These are phyloP conservation scores for Glyptemys insculpta DNA, from an alignment of 2,797 vertebrate species.

Conservation along the genomic window DNA sequence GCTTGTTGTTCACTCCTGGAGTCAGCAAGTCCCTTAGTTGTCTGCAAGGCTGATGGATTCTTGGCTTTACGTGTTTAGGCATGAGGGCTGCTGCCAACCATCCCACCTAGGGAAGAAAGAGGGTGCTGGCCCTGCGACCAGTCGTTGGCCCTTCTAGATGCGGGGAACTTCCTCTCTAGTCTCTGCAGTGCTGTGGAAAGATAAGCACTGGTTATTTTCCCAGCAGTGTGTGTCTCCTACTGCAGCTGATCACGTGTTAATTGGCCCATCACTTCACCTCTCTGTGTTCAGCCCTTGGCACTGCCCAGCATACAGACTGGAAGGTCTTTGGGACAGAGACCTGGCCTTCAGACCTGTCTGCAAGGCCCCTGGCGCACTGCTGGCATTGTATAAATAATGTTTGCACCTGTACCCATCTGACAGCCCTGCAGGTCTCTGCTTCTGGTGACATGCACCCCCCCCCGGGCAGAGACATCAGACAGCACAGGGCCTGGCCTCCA, in stretches of 20 bases:
- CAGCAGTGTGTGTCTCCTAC: background rate
- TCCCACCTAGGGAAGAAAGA: background rate
- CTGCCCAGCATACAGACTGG: background rate
- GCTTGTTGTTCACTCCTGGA: background rate
- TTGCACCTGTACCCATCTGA: background rate
- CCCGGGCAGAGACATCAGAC: background rate
- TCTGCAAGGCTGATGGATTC: background rate
- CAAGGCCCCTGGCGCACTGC: rapidly evolving
- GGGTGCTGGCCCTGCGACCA: background rate
- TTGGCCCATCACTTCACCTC: background rate
- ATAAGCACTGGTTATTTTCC: background rate
- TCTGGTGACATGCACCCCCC: background rate
- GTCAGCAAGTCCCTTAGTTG: background rate
- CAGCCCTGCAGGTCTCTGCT: background rate
- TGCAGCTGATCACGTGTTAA: background rate
- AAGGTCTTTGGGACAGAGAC: background rate
- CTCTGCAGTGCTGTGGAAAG: background rate
- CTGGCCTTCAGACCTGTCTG: background rate
- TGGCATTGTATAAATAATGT: background rate
- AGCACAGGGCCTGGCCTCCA: background rate
- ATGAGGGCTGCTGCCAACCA: background rate
- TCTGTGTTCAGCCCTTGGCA: background rate
- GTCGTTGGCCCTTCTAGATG: background rate
- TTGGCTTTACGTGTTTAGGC: background rate
- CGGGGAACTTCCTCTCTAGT: background rate